Base-by-base conservation (phyloP, 2,888 invertebrate genomes). In the Patella ulyssiponensis region DNA sequence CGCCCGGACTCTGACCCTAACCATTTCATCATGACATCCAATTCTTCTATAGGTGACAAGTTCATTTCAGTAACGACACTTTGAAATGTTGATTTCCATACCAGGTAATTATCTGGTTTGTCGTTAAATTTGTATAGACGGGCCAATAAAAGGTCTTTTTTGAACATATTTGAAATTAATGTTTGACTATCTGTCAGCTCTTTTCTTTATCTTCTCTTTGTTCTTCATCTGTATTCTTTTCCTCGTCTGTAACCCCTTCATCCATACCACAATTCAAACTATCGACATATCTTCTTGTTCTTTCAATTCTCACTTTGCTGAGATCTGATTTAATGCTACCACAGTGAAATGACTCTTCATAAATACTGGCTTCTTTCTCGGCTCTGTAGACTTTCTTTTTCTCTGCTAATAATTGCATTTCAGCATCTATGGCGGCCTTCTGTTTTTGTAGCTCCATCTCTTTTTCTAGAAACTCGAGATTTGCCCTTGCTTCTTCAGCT, bases 11-110 rank as follows among this genome's bases (percentile, higher is more conserved):
- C 77, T 2, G 58, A 74, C 12, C 82, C 79, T 7, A 77, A 51
- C 73, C 78, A 82, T 44, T 69, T 78, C 12, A 79, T 56, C 15
- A 80, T 33, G 11, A 78, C 54, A 51, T 80, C 80, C 17, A 79
- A n/a, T 44, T 79, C 76, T 53, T 79, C 79, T 17, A 23, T 17
- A 33, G 73, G 20, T 12, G 12, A n/a, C 17, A 58, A 17, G 20
- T 14, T 20, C 7, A 58, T 0, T 74, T 80, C 79, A n/a, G 51
- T 20, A 54, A 75, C 70, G 1, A 80, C 69, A 15, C 51, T 58
- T 14, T 52, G 52, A 20, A 80, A 80, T 15, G 72, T 71, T 5
- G 51, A 2, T 54, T 78, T 77, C 77, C 76, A 76, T 0, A 20
- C 53, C 5, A 9, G 2, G 53, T 78, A 78, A 12, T 44, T 33